Percentiles rank a stretch among this genome's conserved stretches.
These are phyloP conservation scores for Himantopus leucocephalus DNA, from an alignment of 2,113 vertebrate species.

Conservation along the genomic window DNA sequence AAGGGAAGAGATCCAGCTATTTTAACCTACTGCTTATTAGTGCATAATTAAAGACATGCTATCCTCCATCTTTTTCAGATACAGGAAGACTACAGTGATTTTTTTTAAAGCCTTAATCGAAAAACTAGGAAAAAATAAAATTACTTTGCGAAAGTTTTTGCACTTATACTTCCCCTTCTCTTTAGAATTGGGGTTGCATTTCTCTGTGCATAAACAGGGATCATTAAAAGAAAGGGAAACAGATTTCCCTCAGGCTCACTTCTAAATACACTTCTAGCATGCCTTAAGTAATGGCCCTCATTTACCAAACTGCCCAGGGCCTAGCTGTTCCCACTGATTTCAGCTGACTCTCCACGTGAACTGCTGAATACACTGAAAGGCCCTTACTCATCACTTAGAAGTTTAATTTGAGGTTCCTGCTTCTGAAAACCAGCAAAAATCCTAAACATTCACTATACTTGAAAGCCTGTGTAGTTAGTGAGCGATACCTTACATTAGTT, in stretches of 20 bases:
- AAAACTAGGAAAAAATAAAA: background rate
- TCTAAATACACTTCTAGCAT: background rate
- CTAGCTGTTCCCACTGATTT: background rate
- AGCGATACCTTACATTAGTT: background rate
- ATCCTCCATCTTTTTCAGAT: background rate
- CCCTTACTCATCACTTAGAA: conserved; percentile 5
- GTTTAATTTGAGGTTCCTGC: background rate
- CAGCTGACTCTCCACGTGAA: background rate
- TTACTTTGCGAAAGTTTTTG: background rate
- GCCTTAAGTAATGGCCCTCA: conserved; percentile 38
- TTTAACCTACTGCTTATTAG: background rate
- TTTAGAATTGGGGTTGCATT: background rate
- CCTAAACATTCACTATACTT: background rate
- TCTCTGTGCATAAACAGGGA: background rate
- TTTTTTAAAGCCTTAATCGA: background rate
- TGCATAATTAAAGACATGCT: background rate
- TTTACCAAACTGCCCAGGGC: conserved; percentile 33
- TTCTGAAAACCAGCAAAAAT: background rate
- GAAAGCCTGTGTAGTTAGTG: background rate
- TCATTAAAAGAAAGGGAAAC: conserved; percentile 1
- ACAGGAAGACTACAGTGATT: background rate
- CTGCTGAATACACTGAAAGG: background rate
- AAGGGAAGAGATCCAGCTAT: background rate
- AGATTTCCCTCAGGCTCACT: conserved; percentile 45
- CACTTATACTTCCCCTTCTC: background rate